A percentile compares a stretch with the other conserved stretches of the same genome.
phyloP scores from a whole-genome alignment of 2,113 vertebrate species.

The Mungos mungo region DNA sequence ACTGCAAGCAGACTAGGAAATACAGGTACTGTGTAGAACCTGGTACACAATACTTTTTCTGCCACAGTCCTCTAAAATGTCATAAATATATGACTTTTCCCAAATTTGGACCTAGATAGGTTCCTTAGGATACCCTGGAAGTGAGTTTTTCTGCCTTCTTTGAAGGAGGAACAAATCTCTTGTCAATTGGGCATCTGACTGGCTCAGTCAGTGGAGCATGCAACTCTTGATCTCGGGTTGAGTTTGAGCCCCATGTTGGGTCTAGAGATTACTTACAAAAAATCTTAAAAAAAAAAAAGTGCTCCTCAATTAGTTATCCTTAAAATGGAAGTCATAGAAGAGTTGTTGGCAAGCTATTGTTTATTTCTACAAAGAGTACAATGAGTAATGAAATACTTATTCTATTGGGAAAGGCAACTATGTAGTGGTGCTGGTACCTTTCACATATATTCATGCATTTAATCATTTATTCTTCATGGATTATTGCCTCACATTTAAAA shows the following conservation, averaged over 20 bases:
- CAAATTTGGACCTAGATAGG: neutral
- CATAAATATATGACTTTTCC: neutral
- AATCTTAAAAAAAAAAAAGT: neutral
- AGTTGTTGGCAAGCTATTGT: neutral
- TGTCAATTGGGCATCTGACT: neutral
- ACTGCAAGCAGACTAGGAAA: neutral
- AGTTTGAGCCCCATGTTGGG: neutral
- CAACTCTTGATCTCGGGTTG: neutral
- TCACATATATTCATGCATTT: neutral
- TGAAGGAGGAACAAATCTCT: neutral
- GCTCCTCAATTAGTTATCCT: neutral
- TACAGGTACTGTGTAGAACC: neutral
- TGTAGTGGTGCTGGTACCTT: neutral
- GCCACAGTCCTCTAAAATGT: neutral
- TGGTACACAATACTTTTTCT: neutral
- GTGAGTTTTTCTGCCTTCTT: neutral
- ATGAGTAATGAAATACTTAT: neutral
- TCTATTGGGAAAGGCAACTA: neutral
- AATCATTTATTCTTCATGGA: neutral
- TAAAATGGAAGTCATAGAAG: neutral
- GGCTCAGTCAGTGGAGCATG: neutral
- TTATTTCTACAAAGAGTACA: neutral
- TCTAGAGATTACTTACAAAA: neutral
- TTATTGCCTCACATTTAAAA: slow-evolving; percentile 1
- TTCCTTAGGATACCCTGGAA: neutral